Conservation (phyloP, 2,113 vertebrate genomes). For the Caranx ignobilis region DNA sequence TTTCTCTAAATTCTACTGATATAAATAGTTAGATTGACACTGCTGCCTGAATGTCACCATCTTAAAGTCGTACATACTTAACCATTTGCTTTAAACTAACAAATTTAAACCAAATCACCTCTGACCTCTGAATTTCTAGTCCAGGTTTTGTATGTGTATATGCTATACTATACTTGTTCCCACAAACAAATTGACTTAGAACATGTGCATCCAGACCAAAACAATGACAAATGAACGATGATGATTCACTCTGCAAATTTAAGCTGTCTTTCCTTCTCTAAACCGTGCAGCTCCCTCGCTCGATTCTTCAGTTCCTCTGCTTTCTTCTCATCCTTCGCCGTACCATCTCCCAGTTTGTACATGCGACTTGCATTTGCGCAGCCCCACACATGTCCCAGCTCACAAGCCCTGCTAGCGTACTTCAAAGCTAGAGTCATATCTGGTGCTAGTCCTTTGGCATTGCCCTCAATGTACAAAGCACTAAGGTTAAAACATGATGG, state of each 20-base stretch:
- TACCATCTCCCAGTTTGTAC: conserved; percentile 93
- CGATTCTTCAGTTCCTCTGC: conserved; percentile 92
- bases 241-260: conserved; percentile 71
- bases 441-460: conserved; percentile 82
- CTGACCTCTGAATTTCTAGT: neutral
- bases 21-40: neutral
- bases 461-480: conserved; percentile 88
- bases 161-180: neutral
- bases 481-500: conserved; percentile 96
- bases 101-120: neutral
- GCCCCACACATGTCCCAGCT: conserved; percentile 93
- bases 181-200: conserved; percentile 2
- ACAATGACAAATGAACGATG: neutral
- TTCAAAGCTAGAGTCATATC: conserved; percentile 89
- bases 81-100: neutral
- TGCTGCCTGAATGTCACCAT: neutral
- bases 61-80: neutral
- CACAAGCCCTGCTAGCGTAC: conserved; percentile 90
- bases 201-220: neutral
- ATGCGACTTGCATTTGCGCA: conserved; percentile 97
- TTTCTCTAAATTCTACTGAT: neutral
- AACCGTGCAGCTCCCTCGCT: conserved; percentile 88
- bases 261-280: conserved; percentile 77
- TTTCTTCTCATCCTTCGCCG: conserved; percentile 88
- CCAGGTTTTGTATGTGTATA: neutral